Evolutionary conservation across 2,888 invertebrate species (phyloP).

Genomic region (Eupelmus urozonus): DNA sequence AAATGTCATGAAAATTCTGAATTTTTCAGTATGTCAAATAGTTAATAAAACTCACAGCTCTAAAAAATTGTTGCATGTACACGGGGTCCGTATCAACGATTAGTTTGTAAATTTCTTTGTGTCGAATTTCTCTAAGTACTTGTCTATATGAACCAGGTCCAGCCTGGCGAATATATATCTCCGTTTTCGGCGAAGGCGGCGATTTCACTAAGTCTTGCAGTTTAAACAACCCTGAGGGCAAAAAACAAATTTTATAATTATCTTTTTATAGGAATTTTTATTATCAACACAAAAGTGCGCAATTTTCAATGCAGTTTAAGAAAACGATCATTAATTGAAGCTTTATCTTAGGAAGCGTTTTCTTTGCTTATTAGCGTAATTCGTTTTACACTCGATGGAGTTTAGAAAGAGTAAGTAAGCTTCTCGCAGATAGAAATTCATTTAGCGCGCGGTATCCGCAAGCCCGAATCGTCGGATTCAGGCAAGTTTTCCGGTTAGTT

Average conservation of each 20-base stretch:
- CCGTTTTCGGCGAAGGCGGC: conserved; percentile 82
- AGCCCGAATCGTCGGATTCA: conserved; percentile 3
- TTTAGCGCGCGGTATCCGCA: conserved; percentile 11
- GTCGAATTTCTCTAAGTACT: conserved; percentile 88
- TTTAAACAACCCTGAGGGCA: conserved; percentile 84
- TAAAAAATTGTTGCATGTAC: conserved; percentile 88
- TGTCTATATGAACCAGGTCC: conserved; percentile 83
- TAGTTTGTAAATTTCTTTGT: conserved; percentile 91
- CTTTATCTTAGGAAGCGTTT: conserved; percentile 12
- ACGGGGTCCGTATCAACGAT: conserved; percentile 92
- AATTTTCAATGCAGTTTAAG: too few relatives aligned
- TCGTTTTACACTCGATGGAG: conserved; percentile 16
- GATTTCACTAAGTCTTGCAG: conserved; percentile 89
- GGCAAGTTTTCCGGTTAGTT: conserved; percentile 40
- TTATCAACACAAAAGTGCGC: not conserved
- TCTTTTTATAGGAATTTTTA: not conserved
- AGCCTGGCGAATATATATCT: conserved; percentile 89
- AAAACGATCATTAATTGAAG: too few relatives aligned
- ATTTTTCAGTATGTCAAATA: not conserved
- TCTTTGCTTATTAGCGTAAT: conserved; percentile 6
- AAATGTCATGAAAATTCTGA: not conserved
- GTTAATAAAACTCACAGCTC: conserved; percentile 85
- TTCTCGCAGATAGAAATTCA: conserved; percentile 28
- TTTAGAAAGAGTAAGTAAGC: conserved; percentile 12
- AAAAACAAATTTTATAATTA: not conserved